Percentiles rank a stretch among this genome's conserved stretches.
These are phyloP conservation scores for Castor canadensis DNA, from an alignment of 2,113 vertebrate species.

Conservation along the genomic window DNA sequence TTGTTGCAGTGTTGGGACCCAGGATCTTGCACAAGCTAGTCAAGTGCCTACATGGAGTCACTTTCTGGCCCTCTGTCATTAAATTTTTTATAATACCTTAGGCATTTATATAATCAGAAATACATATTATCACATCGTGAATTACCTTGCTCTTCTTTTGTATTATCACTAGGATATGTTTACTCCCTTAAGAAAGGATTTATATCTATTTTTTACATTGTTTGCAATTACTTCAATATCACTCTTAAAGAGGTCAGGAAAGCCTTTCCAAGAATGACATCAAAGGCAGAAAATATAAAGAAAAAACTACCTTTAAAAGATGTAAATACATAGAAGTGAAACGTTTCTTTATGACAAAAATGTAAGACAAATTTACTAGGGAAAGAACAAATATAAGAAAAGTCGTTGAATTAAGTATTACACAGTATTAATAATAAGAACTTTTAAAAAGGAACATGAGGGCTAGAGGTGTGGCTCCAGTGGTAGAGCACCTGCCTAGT, in stretches of 20 bases:
- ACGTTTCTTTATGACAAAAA: neutral
- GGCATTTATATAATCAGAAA: neutral
- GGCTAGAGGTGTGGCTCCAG: too few species aligned
- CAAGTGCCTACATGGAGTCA: neutral
- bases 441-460: neutral
- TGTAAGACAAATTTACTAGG: neutral
- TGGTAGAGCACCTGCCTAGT: too few species aligned
- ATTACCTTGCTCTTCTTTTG: neutral
- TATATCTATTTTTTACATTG: neutral
- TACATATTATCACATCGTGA: neutral
- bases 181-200: neutral
- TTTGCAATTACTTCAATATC: neutral
- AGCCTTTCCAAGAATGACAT: neutral
- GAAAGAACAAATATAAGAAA: neutral
- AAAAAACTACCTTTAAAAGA: neutral
- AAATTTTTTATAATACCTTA: neutral
- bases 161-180: neutral
- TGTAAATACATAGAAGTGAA: neutral
- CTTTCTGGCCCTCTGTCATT: neutral
- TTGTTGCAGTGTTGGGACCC: neutral
- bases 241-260: neutral
- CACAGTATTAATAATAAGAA: neutral
- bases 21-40: neutral
- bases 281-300: neutral
- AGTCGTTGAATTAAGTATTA: neutral